phyloP scores from a whole-genome alignment of 2,113 vertebrate genomes.

The Marmota flaviventris region DNA sequence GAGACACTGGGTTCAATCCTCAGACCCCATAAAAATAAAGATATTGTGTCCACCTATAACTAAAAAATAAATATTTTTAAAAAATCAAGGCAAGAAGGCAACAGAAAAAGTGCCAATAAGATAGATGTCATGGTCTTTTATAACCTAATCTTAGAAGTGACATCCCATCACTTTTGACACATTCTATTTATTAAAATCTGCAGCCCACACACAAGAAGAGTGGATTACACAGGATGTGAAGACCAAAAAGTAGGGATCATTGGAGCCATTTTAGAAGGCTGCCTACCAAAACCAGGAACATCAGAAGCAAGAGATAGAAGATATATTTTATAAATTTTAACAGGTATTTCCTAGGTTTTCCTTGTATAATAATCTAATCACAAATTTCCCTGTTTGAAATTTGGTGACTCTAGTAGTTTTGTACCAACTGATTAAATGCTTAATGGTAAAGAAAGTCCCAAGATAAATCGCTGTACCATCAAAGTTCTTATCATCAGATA shows the following conservation, averaged over 20 bases:
- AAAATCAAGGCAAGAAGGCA: neutral
- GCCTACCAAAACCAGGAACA: neutral
- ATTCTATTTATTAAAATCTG: neutral
- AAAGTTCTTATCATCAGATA: neutral
- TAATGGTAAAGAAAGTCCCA: neutral
- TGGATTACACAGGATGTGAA: neutral
- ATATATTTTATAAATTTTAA: neutral
- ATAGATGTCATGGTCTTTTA: neutral
- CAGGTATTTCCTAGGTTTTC: neutral
- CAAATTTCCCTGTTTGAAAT: conserved; percentile 31
- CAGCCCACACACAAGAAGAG: neutral
- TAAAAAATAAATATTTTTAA: too few relatives aligned
- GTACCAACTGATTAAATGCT: neutral
- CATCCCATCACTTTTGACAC: neutral
- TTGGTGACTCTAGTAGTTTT: neutral
- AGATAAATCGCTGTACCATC: neutral
- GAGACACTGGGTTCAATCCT: too few relatives aligned
- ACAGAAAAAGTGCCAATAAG: neutral
- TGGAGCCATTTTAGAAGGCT: neutral
- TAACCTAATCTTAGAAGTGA: neutral
- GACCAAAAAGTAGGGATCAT: neutral
- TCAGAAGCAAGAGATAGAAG: neutral
- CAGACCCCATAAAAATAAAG: too few relatives aligned
- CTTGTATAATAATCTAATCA: neutral
- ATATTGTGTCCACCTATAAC: too few relatives aligned